Evolutionary conservation across 2,888 invertebrate species (phyloP).

Genomic region (Unio delphinus): DNA sequence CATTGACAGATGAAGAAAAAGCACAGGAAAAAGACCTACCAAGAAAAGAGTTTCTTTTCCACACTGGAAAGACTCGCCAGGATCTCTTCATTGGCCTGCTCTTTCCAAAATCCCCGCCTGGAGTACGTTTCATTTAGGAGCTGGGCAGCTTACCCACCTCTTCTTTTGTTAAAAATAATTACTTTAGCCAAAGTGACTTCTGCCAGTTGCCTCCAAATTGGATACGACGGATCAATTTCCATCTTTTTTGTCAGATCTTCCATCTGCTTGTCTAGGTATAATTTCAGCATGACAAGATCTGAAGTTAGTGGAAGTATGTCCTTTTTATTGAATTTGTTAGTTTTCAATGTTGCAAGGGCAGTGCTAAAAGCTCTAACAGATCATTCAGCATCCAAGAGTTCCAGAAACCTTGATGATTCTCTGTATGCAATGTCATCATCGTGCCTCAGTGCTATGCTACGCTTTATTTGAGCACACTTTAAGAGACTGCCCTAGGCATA

Average conservation of each 20-base stretch:
- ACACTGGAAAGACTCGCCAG: no score
- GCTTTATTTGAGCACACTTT: no score
- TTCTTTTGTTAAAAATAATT: conserved; percentile 13
- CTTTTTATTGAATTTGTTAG: conserved; percentile 10
- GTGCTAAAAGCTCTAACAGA: conserved; percentile 10
- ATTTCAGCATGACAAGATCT: conserved; percentile 8
- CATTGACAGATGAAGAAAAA: no score
- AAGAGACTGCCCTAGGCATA: conserved; percentile 2
- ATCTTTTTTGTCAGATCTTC: background rate
- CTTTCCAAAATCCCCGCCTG: no score
- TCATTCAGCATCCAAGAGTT: conserved; percentile 13
- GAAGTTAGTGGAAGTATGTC: conserved; percentile 8
- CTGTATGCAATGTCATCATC: background rate
- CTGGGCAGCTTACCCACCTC: conserved; percentile 13
- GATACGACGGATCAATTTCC: background rate
- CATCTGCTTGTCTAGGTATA: conserved; percentile 5
- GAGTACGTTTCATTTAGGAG: conserved; percentile 6
- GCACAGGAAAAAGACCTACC: no score
- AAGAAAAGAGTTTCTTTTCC: no score
- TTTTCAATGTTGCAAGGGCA: conserved; percentile 12
- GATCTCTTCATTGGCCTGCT: no score
- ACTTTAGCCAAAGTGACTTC: conserved; percentile 10
- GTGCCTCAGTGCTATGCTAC: no score
- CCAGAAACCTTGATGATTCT: conserved; percentile 6
- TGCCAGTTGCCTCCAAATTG: conserved; percentile 7